Percentiles rank a stretch among this genome's conserved stretches.
These are phyloP conservation scores for Drosophila funebris DNA, from an alignment of 1,140 invertebrate genomes.

Conservation along the genomic window DNA sequence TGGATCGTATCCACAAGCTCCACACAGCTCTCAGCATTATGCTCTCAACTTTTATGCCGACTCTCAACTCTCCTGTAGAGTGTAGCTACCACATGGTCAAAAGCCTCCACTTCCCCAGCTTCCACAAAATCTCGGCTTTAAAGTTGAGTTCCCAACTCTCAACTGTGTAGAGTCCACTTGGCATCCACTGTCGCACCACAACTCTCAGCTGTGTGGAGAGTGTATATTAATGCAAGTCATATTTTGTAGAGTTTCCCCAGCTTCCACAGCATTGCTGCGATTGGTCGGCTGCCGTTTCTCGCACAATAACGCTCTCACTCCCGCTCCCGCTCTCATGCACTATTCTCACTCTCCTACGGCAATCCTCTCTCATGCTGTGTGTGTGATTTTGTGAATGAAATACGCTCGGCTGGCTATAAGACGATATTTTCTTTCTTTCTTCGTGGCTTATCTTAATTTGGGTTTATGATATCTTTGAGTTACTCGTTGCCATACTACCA, in stretches of 20 bases:
- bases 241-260: conserved; percentile 39
- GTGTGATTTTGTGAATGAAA: conserved; percentile 77
- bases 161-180: conserved; percentile 16
- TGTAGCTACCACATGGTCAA: neutral
- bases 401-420: conserved; percentile 31
- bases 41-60: neutral
- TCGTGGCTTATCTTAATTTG: conserved; percentile 72
- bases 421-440: conserved; percentile 49
- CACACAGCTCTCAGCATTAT: neutral
- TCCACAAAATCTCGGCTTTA: conserved; percentile 23
- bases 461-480: conserved; percentile 65
- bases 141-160: conserved; percentile 2
- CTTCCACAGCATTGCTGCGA: conserved; percentile 33
- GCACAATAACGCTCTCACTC: neutral
- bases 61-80: conserved; percentile 3
- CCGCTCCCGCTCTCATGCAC: neutral
- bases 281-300: conserved; percentile 55
- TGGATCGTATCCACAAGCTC: neutral
- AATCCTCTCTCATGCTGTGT: conserved; percentile 8
- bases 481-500: conserved; percentile 26
- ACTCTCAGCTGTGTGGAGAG: conserved; percentile 17
- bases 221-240: neutral
- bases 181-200: conserved; percentile 20
- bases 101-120: conserved; percentile 14
- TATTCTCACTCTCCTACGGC: neutral